Percentiles rank a stretch among this genome's conserved stretches.
Evolutionary conservation across 1,140 invertebrate species (phyloP).

Genomic region (Chrysopa pallens): DNA sequence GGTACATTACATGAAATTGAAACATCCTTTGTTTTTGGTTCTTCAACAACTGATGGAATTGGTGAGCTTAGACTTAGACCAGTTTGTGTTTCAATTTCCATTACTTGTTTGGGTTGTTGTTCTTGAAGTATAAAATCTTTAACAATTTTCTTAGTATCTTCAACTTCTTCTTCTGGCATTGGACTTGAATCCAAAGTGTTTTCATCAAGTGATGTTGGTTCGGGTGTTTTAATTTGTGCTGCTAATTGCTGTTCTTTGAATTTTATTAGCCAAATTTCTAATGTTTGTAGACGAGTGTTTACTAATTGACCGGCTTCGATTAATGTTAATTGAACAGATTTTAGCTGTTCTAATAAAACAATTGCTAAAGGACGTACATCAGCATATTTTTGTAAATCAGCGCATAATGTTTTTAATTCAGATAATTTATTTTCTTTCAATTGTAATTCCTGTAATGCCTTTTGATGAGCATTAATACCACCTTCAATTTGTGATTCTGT

Average conservation of each 20-base stretch:
- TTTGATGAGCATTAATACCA: conserved; percentile 26
- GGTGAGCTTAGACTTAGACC: conserved; percentile 29
- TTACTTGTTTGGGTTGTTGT: conserved; percentile 11
- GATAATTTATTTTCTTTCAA: conserved; percentile 33
- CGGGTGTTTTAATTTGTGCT: conserved; percentile 13
- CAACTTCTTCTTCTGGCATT: conserved; percentile 36
- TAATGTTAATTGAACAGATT: conserved; percentile 30
- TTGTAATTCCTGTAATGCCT: conserved; percentile 33
- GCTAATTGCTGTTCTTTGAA: conserved; percentile 17
- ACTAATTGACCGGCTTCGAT: conserved; percentile 33
- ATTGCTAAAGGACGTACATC: conserved; percentile 27
- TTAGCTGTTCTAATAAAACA: conserved; percentile 33
- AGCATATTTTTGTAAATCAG: conserved; percentile 25
- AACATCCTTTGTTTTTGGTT: conserved; percentile 19
- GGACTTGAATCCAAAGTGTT: conserved; percentile 38
- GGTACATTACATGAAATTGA: conserved; percentile 28
- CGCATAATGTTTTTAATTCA: conserved; percentile 34
- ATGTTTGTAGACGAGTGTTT: conserved; percentile 31
- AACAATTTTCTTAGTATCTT: conserved; percentile 8
- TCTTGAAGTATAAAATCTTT: conserved; percentile 10
- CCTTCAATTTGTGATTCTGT: conserved; percentile 24
- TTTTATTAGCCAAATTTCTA: conserved; percentile 19
- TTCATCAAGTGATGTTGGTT: conserved; percentile 25
- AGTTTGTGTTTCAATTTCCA: conserved; percentile 33
- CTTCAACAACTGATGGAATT: conserved; percentile 9